Evolutionary conservation across 2,888 invertebrate species (phyloP), one percentile per base, ranked within the genome.

Genomic region (Acleris sparsana): DNA sequence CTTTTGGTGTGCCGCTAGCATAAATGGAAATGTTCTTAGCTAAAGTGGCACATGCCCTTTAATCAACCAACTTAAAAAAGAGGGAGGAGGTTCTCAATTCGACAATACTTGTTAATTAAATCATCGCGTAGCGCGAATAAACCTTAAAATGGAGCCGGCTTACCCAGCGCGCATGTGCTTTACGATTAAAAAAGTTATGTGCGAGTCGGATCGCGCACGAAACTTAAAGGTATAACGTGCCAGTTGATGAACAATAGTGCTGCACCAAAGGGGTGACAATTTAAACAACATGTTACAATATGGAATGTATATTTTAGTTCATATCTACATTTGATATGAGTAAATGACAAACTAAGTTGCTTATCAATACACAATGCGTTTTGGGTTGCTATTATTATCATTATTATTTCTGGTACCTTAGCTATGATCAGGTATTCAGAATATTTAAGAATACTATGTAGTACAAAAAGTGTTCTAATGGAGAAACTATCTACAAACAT

Each of bases 261-360:
- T 66, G 66, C 66, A 66, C 63, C 59, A 51, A 39, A 44, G 51
- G 55, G 59, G 63, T 67, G 67, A 79, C 78, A 88, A 87, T 88
- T 87, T 87, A 91, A 91, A 91, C 90, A 91, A 91, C 89, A 88
- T 72, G 84, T 78, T 89, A 86, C 86, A 87, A 84, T 92, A 87
- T 92, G 92, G 92, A 92, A 92, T 92, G 92, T 92, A 92, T 92
- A 92, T 92, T 92, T 91, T 88, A 90, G 83, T 88, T 91, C 84
- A 85, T 87, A 91, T 89, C 92, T 92, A 92, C 91, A 92, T 83
- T 87, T 84, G 85, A 88, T 89, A 83, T 81, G 84, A 87, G 82
- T 87, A 86, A 85, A 86, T 83, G 85, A 85, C 86, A 85, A 90
- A 87, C 85, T 81, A 87, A 82, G 86, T 82, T 80, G 80, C 86